phyloP scores from a whole-genome alignment of 2,113 vertebrate species.

The Arvicanthis niloticus region DNA sequence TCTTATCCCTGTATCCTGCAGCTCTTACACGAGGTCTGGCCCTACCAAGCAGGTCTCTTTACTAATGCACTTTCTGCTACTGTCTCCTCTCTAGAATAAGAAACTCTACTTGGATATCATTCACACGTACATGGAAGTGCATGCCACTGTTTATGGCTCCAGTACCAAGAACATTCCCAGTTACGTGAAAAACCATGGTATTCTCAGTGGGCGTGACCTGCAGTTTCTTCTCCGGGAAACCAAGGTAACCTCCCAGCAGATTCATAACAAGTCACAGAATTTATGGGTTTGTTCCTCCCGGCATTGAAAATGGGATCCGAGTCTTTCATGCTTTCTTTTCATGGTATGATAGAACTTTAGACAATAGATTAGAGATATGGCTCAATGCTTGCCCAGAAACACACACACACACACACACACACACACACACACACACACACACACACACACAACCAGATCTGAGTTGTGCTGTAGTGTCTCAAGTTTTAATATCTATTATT shows the following conservation, averaged over 20 bases:
- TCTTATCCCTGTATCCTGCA: neutral
- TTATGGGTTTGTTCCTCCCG: neutral
- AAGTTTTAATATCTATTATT: neutral
- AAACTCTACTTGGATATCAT: slow-evolving; percentile 96
- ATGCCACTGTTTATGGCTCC: slow-evolving; percentile 96
- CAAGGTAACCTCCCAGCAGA: slow-evolving; percentile 86
- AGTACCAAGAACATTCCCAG: slow-evolving; percentile 95
- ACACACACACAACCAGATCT: too few species aligned
- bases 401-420: too few species aligned
- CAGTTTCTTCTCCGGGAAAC: slow-evolving; percentile 98
- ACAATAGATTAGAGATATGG: neutral
- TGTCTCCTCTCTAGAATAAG: slow-evolving; percentile 91
- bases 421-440: too few species aligned
- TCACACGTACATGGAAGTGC: slow-evolving; percentile 97
- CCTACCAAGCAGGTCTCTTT: neutral
- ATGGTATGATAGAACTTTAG: neutral
- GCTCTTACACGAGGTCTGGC: neutral
- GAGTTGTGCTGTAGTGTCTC: too few species aligned
- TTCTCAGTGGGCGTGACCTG: slow-evolving; percentile 97
- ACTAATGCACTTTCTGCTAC: neutral
- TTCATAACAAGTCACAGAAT: neutral
- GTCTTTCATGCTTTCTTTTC: neutral
- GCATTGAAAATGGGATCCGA: neutral
- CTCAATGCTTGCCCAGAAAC: neutral
- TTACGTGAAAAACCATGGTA: slow-evolving; percentile 98